Base-by-base conservation (phyloP, 2,888 invertebrate species). In the Harmothoe impar region DNA sequence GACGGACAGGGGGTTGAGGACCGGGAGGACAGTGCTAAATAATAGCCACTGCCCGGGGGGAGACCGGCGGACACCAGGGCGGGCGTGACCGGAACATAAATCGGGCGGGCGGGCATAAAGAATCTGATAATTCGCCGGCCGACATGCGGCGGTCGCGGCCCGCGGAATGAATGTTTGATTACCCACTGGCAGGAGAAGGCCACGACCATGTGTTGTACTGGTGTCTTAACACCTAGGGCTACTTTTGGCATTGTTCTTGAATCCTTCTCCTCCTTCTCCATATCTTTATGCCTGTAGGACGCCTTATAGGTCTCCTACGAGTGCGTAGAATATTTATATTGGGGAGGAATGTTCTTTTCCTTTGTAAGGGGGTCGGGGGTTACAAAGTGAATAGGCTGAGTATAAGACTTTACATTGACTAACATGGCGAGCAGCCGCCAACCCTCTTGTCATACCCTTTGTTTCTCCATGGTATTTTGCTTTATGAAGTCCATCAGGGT, bases 161-260 rank as follows among this genome's bases (percentile, higher is more conserved):
- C 86, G n/a, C 54, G 54, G 86, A 86, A 56, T 86, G 86, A 86
- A 86, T 86, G 86, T 56, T 86, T 86, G 86, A 86, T 86, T 86
- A 86, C 33, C 54, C 54, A n/a, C 29, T 52, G 33, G 23, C 35
- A 20, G 35, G 23, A 77, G 77, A n/a, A 77, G 29, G 23, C n/a
- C 62, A 62, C 62, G 15, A 62, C 81, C 81, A 1, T n/a, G 43
- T 43, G 43, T 43, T 43, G 43, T 43, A 43, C 5, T 10, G 10
- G 43, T 43, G 43, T 43, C 43, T 43, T 43, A 7, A 7, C 43
- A 43, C 43, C 43, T 43, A 43, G 43, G 81, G 81, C 81, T 81
- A 81, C 81, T 81, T 81, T 43, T 43, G 35, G 81, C 35, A 1
- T 31, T 81, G n/a, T 72, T 72, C 1, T 72, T 72, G 29, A n/a